Conservation (phyloP, 2,113 vertebrate genomes). For the Mirounga angustirostris region DNA sequence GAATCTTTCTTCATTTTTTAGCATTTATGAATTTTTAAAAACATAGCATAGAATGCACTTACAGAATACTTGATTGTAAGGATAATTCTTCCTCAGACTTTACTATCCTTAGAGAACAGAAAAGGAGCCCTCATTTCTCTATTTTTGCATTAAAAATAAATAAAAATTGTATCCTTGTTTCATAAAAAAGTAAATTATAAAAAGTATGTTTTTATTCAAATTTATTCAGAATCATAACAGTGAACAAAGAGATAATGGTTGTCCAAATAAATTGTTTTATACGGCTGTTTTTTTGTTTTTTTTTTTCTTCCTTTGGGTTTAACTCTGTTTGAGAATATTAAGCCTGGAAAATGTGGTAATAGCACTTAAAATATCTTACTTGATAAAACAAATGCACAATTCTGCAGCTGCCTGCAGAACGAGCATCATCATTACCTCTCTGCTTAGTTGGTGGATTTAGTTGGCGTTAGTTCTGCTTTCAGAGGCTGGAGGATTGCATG, state of each 20-base stretch:
- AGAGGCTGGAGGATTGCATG: slow-evolving; percentile 51
- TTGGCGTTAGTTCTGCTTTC: slow-evolving; percentile 53
- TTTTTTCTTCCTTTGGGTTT: slow-evolving; percentile 26
- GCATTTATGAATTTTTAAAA: not conserved
- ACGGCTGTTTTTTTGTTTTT: not conserved
- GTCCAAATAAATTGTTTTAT: slow-evolving; percentile 58
- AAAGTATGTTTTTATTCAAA: slow-evolving; percentile 35
- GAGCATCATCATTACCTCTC: slow-evolving; percentile 61
- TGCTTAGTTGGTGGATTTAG: slow-evolving; percentile 68
- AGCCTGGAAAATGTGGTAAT: slow-evolving; percentile 49
- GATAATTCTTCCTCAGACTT: not conserved
- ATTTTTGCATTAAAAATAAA: slow-evolving; percentile 19
- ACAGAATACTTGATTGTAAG: not conserved
- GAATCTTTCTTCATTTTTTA: not conserved
- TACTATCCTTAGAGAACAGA: not conserved
- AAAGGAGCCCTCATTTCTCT: not conserved
- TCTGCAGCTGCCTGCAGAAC: slow-evolving; percentile 66
- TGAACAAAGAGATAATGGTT: slow-evolving; percentile 51
- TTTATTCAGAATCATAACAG: slow-evolving; percentile 19
- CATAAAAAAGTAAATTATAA: not conserved
- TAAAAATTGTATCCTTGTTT: not conserved
- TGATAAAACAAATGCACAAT: slow-evolving; percentile 56
- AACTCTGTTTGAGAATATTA: slow-evolving; percentile 64
- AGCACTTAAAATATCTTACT: slow-evolving; percentile 65
- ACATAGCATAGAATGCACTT: not conserved